Evolutionary conservation across 2,113 vertebrate genomes (phyloP).

Genomic region (Phrynosoma platyrhinos): DNA sequence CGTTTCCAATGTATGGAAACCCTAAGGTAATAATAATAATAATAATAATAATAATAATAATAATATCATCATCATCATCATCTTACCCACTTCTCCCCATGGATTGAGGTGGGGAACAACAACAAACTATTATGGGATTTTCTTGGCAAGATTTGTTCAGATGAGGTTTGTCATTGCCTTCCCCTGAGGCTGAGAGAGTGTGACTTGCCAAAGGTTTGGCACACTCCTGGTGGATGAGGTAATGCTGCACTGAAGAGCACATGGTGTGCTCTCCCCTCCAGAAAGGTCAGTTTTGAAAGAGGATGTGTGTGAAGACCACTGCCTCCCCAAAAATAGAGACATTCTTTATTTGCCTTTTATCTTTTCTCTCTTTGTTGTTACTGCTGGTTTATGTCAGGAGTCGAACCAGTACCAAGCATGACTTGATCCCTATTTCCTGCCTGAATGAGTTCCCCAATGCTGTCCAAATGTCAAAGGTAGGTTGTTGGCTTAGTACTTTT

Average conservation of each 20-base stretch:
- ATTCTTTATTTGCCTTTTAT: constrained; percentile 30
- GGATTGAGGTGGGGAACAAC: too few species aligned
- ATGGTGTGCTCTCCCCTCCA: background rate
- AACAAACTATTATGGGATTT: too few species aligned
- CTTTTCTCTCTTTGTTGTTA: constrained; percentile 25
- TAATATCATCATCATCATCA: too few species aligned
- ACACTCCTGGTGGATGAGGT: background rate
- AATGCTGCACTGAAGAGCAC: background rate
- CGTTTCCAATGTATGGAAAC: too few species aligned
- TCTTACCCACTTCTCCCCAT: too few species aligned
- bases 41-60: too few species aligned
- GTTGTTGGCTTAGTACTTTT: background rate
- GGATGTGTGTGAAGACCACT: background rate
- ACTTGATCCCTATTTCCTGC: constrained; percentile 81
- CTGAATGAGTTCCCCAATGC: constrained; percentile 85
- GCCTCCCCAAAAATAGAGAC: background rate
- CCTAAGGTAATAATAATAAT: too few species aligned
- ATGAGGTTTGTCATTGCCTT: too few species aligned
- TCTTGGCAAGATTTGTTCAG: too few species aligned
- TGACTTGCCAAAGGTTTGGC: background rate
- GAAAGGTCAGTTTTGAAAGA: constrained; percentile 12
- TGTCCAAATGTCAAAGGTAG: constrained; percentile 90
- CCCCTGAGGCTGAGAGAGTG: too few species aligned
- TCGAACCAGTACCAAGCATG: constrained; percentile 86
- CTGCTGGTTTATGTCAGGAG: constrained; percentile 76